Evolutionary conservation across 2,797 vertebrate genomes (phyloP), one percentile per base, ranked within the genome.

Genomic region (Aulostomus chinensis): DNA sequence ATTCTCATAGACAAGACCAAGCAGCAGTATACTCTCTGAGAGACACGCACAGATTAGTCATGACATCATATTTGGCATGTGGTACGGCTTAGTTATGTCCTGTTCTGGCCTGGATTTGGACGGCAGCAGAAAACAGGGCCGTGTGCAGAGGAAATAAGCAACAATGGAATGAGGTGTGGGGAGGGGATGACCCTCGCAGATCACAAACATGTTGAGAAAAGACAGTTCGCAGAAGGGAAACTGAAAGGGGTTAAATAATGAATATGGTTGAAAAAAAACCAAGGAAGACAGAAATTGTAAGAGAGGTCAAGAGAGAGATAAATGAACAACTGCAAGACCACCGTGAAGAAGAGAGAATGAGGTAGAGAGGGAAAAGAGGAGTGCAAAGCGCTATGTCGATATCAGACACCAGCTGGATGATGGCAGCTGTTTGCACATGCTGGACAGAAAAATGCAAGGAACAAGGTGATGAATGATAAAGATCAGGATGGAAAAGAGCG

Each of bases 41-140:
- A 58, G 7, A 57, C 40, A 62, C 58, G 47, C 63, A 63, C n/a
- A 9, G 46, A 52, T 71, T 46, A 68, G 58, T 41, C 61, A 80
- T 88, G 86, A 87, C 82, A 84, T 89, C 84, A 86, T 85, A 41
- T 73, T 88, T 90, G 88, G 90, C 85, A 72, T 33, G 18, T 51
- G 20, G 63, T n/a, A 2, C 29, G 45, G 41, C 66, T 66, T 49
- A 80, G 78, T 77, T 78, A 83, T 86, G 80, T 86, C 82, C 86
- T 83, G 82, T 78, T 80, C 80, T 84, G 73, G 63, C 67, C 68
- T 70, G 76, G 72, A 76, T 73, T 76, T 83, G 80, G 79, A 84
- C 51, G 11, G 68, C 64, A 75, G 73, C 52, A 68, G 68, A 80
- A 73, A 76, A 68, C 25, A 26, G 63, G 39, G 69, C 76, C 26